Percentiles rank a stretch among this genome's conserved stretches.
Evolutionary conservation across 2,888 invertebrate species (phyloP).

Genomic region (Heteromyza rotundicornis): DNA sequence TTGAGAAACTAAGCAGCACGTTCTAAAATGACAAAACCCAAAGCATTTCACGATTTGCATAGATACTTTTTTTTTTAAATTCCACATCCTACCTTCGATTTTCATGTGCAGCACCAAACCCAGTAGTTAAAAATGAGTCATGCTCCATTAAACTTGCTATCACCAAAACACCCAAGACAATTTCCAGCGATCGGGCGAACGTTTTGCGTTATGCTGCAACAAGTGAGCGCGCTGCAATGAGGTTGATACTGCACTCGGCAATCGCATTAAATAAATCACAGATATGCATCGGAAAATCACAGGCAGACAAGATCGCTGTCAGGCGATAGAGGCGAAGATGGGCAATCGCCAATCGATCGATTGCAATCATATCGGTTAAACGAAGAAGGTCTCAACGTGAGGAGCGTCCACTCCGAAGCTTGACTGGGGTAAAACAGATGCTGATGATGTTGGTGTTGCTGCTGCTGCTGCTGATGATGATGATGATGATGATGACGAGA

Average conservation of each 20-base stretch:
- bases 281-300: conserved; percentile 21
- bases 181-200: no score
- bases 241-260: conserved; percentile 12
- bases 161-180: no score
- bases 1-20: no score
- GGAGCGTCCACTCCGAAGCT: background rate
- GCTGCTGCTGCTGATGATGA: conserved; percentile 6
- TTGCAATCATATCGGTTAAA: background rate
- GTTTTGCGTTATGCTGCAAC: no score
- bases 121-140: no score
- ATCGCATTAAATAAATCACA: conserved; percentile 19
- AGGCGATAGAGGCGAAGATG: conserved; percentile 8
- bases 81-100: no score
- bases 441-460: conserved; percentile 5
- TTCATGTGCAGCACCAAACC: no score
- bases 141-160: no score
- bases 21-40: no score
- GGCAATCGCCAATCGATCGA: background rate
- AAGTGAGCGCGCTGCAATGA: no score
- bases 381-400: background rate
- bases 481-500: background rate
- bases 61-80: no score
- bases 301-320: conserved; percentile 8
- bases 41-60: no score
- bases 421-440: conserved; percentile 7